Evolutionary conservation across 2,888 invertebrate species (phyloP).

Genomic region (Junonia oenone): DNA sequence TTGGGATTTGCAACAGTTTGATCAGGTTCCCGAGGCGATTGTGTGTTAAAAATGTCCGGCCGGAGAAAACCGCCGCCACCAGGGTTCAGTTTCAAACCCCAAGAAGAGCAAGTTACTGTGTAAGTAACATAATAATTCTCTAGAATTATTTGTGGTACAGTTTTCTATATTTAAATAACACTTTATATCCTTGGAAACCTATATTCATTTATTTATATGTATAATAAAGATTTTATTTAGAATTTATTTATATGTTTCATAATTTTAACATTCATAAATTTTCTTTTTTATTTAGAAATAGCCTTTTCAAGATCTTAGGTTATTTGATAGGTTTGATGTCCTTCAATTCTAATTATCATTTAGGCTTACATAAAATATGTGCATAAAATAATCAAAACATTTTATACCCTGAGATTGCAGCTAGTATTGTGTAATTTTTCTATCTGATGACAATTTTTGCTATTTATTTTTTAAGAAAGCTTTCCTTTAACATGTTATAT

Average conservation of each 20-base stretch:
- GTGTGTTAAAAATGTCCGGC: slow-evolving; percentile 51
- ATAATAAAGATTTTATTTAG: not conserved
- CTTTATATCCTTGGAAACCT: not conserved
- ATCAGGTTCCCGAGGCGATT: slow-evolving; percentile 12
- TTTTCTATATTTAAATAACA: not conserved
- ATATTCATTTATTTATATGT: not conserved
- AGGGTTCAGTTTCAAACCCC: slow-evolving; percentile 53
- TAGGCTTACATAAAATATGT: too few relatives aligned
- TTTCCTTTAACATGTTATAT: too few relatives aligned
- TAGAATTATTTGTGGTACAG: not conserved
- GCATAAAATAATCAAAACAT: too few relatives aligned
- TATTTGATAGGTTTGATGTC: not conserved
- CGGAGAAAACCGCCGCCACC: slow-evolving; percentile 57
- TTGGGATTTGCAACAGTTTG: slow-evolving; percentile 21
- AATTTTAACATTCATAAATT: not conserved
- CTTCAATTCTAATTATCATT: not conserved
- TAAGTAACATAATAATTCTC: slow-evolving; percentile 39
- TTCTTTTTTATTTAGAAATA: not conserved
- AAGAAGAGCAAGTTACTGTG: slow-evolving; percentile 61
- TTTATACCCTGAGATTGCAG: too few relatives aligned
- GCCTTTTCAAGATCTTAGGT: not conserved
- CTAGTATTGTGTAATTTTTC: too few relatives aligned
- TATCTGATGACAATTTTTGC: too few relatives aligned
- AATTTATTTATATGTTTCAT: too few relatives aligned
- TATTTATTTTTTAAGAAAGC: too few relatives aligned